Evolutionary conservation across 2,113 vertebrate genomes (phyloP).

Genomic region (Ursus arctos): DNA sequence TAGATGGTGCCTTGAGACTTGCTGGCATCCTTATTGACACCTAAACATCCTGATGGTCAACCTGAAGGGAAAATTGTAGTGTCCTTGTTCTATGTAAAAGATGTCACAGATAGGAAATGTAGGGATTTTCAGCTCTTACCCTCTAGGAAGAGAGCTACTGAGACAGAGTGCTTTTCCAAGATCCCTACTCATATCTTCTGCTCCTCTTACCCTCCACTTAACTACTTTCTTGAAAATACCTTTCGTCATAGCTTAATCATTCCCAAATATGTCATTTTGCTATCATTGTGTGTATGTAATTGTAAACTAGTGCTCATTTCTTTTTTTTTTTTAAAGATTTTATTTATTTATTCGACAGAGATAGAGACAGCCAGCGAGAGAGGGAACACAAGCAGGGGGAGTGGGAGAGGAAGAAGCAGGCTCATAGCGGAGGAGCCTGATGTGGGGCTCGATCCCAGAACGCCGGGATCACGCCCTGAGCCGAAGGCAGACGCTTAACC

Average conservation of each 20-base stretch:
- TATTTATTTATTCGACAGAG: too few relatives aligned
- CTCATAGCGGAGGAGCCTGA: too few relatives aligned
- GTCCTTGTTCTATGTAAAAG: constrained; percentile 16
- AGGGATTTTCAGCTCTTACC: neutral
- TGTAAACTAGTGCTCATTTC: constrained; percentile 47
- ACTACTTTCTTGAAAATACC: constrained; percentile 21
- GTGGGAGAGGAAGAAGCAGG: too few relatives aligned
- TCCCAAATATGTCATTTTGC: constrained; percentile 14
- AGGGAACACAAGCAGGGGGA: too few relatives aligned
- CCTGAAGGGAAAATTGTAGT: neutral
- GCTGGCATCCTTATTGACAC: neutral
- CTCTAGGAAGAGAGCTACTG: constrained; percentile 3
- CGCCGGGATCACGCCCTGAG: too few relatives aligned
- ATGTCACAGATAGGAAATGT: neutral
- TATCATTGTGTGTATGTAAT: neutral
- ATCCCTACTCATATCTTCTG: neutral
- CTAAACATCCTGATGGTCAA: neutral
- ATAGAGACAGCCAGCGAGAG: too few relatives aligned
- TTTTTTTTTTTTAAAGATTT: neutral
- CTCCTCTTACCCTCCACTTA: neutral
- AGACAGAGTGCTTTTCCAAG: neutral
- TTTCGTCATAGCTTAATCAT: neutral
- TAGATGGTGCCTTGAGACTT: constrained; percentile 30
- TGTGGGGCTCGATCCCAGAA: too few relatives aligned
- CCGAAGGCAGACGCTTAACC: too few relatives aligned